phyloP scores from a whole-genome alignment of 2,113 vertebrate species.

The Cathartes aura region DNA sequence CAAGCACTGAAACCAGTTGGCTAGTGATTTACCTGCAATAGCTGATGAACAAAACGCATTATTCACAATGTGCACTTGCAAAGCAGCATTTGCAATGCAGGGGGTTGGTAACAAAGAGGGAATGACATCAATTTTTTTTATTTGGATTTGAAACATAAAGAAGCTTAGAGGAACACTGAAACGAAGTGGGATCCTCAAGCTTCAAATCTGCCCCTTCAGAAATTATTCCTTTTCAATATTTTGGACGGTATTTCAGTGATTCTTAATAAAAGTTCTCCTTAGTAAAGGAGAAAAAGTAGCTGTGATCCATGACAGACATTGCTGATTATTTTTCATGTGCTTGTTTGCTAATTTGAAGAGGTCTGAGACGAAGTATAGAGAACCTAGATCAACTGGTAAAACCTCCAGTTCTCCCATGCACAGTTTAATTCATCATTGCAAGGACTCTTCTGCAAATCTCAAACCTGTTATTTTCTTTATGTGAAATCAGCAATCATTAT shows the following conservation, averaged over 20 bases:
- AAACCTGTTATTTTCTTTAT: constrained; percentile 26
- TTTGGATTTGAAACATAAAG: neutral
- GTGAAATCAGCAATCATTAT: constrained; percentile 36
- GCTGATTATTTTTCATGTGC: constrained; percentile 2
- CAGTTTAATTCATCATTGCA: constrained; percentile 8
- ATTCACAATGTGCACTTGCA: neutral
- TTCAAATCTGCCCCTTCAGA: neutral
- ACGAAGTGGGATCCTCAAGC: neutral
- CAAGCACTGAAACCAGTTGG: neutral
- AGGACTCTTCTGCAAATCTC: constrained; percentile 11
- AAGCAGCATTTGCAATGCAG: neutral
- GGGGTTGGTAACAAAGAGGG: neutral
- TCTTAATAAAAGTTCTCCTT: neutral
- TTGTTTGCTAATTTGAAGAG: constrained; percentile 39
- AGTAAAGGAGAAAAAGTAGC: neutral
- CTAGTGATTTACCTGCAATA: neutral
- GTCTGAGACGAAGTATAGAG: constrained; percentile 7
- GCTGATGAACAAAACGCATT: neutral
- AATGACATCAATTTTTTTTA: rapidly evolving
- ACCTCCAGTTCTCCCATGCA: neutral
- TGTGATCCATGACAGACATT: constrained; percentile 1
- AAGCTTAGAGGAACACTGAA: neutral
- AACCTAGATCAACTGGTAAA: neutral
- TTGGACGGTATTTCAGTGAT: neutral
- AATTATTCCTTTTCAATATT: neutral